Base-by-base conservation (phyloP, 1,140 invertebrate genomes). In the Sminthurinus signatus region DNA sequence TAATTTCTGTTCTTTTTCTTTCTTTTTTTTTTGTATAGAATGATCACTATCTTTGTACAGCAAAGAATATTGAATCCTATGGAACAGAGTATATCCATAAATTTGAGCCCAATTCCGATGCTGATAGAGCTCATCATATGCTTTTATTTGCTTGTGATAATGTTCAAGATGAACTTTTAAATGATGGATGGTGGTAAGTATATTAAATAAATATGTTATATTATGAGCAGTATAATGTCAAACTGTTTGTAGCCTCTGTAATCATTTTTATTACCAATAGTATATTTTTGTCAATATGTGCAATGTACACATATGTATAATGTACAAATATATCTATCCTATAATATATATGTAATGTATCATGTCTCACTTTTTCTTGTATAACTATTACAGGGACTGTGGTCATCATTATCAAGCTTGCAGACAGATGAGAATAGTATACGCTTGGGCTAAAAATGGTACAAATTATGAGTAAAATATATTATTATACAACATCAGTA, bases 361-460 rank as follows among this genome's bases (percentile, higher is more conserved):
- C 17, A 17, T 56, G 27, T 17, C 48, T 64, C 27, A 3, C 23
- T 57, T 62, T 46, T 63, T 15, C 14, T 62, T 51, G 27, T 48
- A n/a, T 36, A 17, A 17, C 36, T 62, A 4, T 66, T 44, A 60
- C 48, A 78, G 76, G 77, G 72, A 76, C 51, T 79, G 78, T 73
- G 72, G 72, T 19, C 77, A 79, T 70, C 74, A 75, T 64, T 67
- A 52, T 31, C 70, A 67, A 48, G 65, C 78, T 12, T 79, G 78
- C 60, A 58, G 17, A 55, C 68, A 62, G n/a, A 73, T 73, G 63
- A 75, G 74, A 60, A 84, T 85, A 66, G 72, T 86, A 58, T 86
- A 81, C 77, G 84, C 83, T 2, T 85, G 84, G 84, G 84, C 82
- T 15, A 80, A 82, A 73, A 82, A 84, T 77, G n/a, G n/a, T n/a